Base-by-base conservation (phyloP, 35 echinoderm and acorn worm genomes). In the Chiridota heheva region DNA sequence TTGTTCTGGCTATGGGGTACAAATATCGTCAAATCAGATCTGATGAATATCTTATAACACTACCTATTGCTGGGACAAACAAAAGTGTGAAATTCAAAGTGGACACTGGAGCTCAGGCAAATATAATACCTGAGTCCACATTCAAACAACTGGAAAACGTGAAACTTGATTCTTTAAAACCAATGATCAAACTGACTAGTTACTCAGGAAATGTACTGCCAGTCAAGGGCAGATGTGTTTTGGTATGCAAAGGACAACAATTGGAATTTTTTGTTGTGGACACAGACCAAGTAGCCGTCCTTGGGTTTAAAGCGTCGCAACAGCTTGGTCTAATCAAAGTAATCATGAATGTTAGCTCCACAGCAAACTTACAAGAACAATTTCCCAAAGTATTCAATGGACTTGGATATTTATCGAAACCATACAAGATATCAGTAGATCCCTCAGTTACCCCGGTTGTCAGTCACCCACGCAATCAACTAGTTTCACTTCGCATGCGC, bases 371-470 rank as follows among this genome's bases (percentile, higher is more conserved):
- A 48, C 4, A 30, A 2, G 12, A 42, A 49, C 16, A 75, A 25
- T 64, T 36, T 65, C 27, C 34, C 27, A 82, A 30, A 16, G 44
- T 36, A n/a, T 51, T 67, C 63, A 67, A 44, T 69, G 44, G 63
- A 24, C 26, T 82, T 40, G 42, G 79, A n/a, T 68, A 53, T 65
- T 44, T 81, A 25, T 47, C 60, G 17, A 65, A 67, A 24, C 41
- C 42, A 51, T 82, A 77, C 49, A 4, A 58, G 18, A 77, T 77
- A 17, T 3, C 73, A 39, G 48, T 77, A 34, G 27, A 77, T 40
- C 5, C 44, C 56, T 58, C 73, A 17, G 48, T 77, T 31, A 22
- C 22, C 17, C 79, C 79, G 7, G 61, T 68, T 2, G 27, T 64
- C 32, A 82, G 79, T 34, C 60, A 60, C 29, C 22, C 66, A n/a